Percentiles rank a stretch among this genome's conserved stretches.
These are phyloP conservation scores for Selene dorsalis DNA, from an alignment of 2,797 vertebrate genomes.

Conservation along the genomic window DNA sequence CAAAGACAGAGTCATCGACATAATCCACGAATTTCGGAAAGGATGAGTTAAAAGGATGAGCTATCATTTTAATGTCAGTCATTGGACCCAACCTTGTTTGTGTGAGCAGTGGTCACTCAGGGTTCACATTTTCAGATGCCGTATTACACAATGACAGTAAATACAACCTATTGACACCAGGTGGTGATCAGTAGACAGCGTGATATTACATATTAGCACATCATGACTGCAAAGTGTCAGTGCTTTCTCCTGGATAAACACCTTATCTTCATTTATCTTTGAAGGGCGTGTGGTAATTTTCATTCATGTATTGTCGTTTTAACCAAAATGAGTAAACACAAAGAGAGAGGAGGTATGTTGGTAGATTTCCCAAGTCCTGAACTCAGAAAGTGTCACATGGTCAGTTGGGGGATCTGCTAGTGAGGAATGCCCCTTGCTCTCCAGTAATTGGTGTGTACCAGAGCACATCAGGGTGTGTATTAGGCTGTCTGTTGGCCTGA, in stretches of 20 bases:
- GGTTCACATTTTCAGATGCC: neutral
- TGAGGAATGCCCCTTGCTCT: conserved; percentile 26
- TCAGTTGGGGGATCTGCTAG: conserved; percentile 1
- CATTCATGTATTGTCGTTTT: conserved; percentile 26
- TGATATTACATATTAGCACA: conserved; percentile 18
- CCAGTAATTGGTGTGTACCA: conserved; percentile 51
- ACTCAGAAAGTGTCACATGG: neutral
- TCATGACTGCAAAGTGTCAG: conserved; percentile 8
- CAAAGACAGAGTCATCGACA: neutral
- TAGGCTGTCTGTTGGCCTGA: conserved; percentile 56
- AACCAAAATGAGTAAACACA: conserved; percentile 32
- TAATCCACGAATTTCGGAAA: neutral
- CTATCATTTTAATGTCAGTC: neutral
- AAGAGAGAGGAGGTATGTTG: neutral
- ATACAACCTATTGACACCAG: neutral
- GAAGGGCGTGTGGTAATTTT: conserved; percentile 40
- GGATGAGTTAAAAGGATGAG: neutral
- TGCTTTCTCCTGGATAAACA: no score
- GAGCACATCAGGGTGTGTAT: conserved; percentile 35
- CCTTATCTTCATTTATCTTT: conserved; percentile 40
- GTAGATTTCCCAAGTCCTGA: neutral
- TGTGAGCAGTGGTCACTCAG: neutral
- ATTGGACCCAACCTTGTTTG: neutral
- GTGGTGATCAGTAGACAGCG: conserved; percentile 12
- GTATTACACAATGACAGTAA: neutral